Evolutionary conservation across 2,797 vertebrate species (phyloP).

Genomic region (Macroramphosus scolopax): DNA sequence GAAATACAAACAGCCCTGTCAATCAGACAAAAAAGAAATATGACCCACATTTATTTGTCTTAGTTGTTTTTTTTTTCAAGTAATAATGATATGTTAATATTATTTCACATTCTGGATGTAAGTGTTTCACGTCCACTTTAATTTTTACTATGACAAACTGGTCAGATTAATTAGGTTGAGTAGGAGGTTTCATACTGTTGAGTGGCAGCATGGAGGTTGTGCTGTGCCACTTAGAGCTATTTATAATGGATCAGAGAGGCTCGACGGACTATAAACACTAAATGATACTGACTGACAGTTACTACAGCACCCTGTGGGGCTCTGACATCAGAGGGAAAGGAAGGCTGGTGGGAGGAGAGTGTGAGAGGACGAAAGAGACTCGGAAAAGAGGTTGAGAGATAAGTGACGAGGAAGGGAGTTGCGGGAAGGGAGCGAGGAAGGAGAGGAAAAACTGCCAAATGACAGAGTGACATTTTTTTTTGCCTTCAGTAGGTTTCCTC

Average conservation of each 20-base stretch:
- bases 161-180: conserved; percentile 52
- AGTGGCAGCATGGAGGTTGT: conserved; percentile 46
- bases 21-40: conserved; percentile 36
- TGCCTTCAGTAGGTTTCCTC: background rate
- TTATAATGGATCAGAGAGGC: conserved; percentile 64
- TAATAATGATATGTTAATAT: background rate
- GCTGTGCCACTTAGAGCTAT: conserved; percentile 54
- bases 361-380: background rate
- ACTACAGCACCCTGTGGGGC: conserved; percentile 48
- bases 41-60: conserved; percentile 4
- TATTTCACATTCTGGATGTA: conserved; percentile 2
- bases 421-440: conserved; percentile 4
- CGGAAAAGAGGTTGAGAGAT: conserved; percentile 9
- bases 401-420: conserved; percentile 1
- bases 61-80: background rate
- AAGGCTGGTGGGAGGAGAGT: background rate
- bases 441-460: conserved; percentile 2
- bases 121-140: conserved; percentile 26
- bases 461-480: background rate
- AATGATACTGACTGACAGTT: conserved; percentile 60
- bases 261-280: conserved; percentile 53
- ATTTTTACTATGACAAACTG: conserved; percentile 25
- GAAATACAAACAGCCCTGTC: conserved; percentile 30
- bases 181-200: conserved; percentile 39
- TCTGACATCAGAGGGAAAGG: conserved; percentile 40